Evolutionary conservation across 2,888 invertebrate genomes (phyloP), one percentile per base, ranked within the genome.

Genomic region (Troides aeacus): DNA sequence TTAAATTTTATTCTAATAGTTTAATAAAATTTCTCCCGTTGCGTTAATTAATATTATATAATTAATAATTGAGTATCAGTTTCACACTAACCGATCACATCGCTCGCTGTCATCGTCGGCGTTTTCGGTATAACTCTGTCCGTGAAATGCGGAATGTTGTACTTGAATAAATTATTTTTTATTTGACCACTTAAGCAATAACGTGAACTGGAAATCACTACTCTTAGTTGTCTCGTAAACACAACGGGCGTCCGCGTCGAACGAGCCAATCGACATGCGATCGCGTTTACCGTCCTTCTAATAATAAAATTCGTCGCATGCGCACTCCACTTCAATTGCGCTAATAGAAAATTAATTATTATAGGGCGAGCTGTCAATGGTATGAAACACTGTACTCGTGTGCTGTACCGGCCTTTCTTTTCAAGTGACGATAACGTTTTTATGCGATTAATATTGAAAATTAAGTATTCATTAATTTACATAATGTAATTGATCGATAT

Each of bases 321-420:
- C 91, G 91, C 90, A 84, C 82, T 84, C 73, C 81, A 84, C 15
- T 79, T 81, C 89, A 86, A 88, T 90, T 86, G 87, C 82, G 83
- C 81, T 89, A 88, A 89, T 86, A 86, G 85, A 87, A 86, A 86
- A 87, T 88, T 86, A 89, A 90, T 89, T 85, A 88, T 81, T 82
- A 74, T 76, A 74, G 81, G 81, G 83, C 81, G 81, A 83, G 83
- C 79, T 50, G 23, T 66, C 65, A 57, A 66, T 50, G 17, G 59
- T 39, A 23, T 17, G 17, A n/a, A 39, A 18, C 46, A 65, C 6
- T 15, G 17, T n/a, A 39, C 59, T 30, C 5, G 17, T 23, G 59
- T 30, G 18, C 18, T 17, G 50, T n/a, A 53, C n/a, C n/a, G 53
- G n/a, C 5, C 18, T n/a, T 53, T n/a, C 53, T 53, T 46, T 53